Conservation (phyloP, 2,113 vertebrate species). For the Stigmatopora nigra region DNA sequence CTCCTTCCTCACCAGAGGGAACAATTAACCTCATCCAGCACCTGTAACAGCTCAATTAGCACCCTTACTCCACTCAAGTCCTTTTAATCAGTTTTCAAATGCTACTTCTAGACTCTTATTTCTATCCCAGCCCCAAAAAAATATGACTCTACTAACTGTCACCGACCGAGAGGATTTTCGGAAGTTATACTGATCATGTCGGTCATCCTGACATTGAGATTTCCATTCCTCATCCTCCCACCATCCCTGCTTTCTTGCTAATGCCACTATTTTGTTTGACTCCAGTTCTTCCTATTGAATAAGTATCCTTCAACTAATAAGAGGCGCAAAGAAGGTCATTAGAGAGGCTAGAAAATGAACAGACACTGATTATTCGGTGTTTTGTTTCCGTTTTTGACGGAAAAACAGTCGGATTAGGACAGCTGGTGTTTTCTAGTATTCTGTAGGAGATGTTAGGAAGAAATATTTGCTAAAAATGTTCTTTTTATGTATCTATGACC, state of each 20-base stretch:
- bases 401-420: constrained; percentile 18
- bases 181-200: constrained; percentile 32
- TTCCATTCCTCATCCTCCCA: constrained; percentile 43
- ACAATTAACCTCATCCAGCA: constrained; percentile 56
- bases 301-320: constrained; percentile 49
- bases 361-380: constrained; percentile 5
- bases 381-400: neutral
- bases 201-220: constrained; percentile 55
- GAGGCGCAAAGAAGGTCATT: constrained; percentile 4
- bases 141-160: constrained; percentile 30
- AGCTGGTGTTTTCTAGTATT: constrained; percentile 25
- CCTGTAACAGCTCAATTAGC: constrained; percentile 54
- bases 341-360: neutral
- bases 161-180: constrained; percentile 7
- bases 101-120: neutral
- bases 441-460: too few species aligned
- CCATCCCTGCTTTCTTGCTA: constrained; percentile 10
- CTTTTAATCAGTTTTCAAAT: neutral
- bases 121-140: constrained; percentile 36
- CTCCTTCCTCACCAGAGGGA: constrained; percentile 45
- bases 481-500: too few species aligned
- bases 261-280: constrained; percentile 51
- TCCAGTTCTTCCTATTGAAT: constrained; percentile 51
- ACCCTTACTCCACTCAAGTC: neutral
- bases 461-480: too few species aligned